Evolutionary conservation across 2,888 invertebrate species (phyloP), one percentile per base, ranked within the genome.

Genomic region (Philopedon plagiatum): DNA sequence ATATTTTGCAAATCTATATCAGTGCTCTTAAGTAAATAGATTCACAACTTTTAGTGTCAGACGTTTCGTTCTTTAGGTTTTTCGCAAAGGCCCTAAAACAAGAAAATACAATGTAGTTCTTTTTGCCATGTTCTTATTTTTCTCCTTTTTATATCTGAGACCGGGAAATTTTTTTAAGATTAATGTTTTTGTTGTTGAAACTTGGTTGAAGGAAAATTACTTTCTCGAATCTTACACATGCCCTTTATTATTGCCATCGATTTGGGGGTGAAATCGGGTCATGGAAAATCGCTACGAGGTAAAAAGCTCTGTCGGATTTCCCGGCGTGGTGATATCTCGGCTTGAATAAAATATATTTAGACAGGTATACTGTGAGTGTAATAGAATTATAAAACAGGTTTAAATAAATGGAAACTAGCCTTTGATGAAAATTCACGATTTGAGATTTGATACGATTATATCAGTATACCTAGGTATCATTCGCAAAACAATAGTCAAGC

Each of bases 171-270:
- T 46, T 39, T 29, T 54, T 18, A 58, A 58, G 58, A 58, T 58
- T 58, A 58, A 58, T 58, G 58, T 26, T 58, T 58, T 58, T 41
- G 57, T 39, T 58, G 58, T 41, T 37, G 37, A 21, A 39, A 23
- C 41, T 41, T 11, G 41, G 41, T 41, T 39, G 39, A 23, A 21
- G 58, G 58, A 41, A 58, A 58, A 58, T 58, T 58, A 58, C 58
- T 58, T 58, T 58, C 18, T 18, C 58, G 26, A 58, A 39, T 23
- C 37, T 58, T 58, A 23, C 58, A 58, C 37, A 51, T 54, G 51
- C 51, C 29, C 29, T 54, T 54, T 54, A 54, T 54, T 54, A 54
- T 54, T 54, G 51, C 15, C 29, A 54, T 54, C 51, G 51, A 54
- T 54, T 54, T 54, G 18, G 11, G 41, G 15, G 51, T 54, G 11